phyloP scores from a whole-genome alignment of 2,888 invertebrate species.

The Amorpha juglandis region DNA sequence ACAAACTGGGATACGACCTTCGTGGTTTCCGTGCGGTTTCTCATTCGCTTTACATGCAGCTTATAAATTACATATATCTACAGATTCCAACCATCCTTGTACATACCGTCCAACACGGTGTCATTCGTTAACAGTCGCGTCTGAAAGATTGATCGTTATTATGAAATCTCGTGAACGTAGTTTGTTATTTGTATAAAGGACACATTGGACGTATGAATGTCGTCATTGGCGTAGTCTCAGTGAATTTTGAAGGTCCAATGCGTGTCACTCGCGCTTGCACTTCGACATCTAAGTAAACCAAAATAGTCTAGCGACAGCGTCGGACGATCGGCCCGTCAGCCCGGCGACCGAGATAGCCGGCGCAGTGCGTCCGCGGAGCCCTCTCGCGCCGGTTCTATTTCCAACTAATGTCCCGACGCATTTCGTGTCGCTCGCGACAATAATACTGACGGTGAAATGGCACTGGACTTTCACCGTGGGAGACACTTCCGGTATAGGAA shows the following conservation, averaged over 20 bases:
- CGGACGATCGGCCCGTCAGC: constrained; percentile 78
- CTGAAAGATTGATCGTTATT: constrained; percentile 15
- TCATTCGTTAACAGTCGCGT: not conserved
- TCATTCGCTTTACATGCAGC: not conserved
- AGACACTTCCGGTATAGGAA: constrained; percentile 78
- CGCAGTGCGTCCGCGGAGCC: constrained; percentile 79
- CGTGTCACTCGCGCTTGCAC: constrained; percentile 73
- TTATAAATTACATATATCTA: not conserved
- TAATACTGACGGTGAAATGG: constrained; percentile 79
- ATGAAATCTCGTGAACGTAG: not conserved
- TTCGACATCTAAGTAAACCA: constrained; percentile 82
- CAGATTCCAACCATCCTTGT: not conserved
- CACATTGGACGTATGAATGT: constrained; percentile 27
- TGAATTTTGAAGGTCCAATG: constrained; percentile 70
- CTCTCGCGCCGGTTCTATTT: constrained; percentile 83
- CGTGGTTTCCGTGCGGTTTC: constrained; percentile 22
- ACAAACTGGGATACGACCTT: constrained; percentile 32
- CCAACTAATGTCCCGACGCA: constrained; percentile 74
- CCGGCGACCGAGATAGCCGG: constrained; percentile 82
- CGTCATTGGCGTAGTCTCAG: constrained; percentile 48
- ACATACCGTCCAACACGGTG: not conserved
- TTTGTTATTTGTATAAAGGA: constrained; percentile 12
- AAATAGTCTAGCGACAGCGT: constrained; percentile 77
- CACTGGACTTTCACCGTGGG: constrained; percentile 74
- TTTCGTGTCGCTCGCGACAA: constrained; percentile 69